A percentile compares a stretch with the other conserved stretches of the same genome.
Conservation (phyloP, 1,140 invertebrate genomes). For the Phthorimaea operculella region DNA sequence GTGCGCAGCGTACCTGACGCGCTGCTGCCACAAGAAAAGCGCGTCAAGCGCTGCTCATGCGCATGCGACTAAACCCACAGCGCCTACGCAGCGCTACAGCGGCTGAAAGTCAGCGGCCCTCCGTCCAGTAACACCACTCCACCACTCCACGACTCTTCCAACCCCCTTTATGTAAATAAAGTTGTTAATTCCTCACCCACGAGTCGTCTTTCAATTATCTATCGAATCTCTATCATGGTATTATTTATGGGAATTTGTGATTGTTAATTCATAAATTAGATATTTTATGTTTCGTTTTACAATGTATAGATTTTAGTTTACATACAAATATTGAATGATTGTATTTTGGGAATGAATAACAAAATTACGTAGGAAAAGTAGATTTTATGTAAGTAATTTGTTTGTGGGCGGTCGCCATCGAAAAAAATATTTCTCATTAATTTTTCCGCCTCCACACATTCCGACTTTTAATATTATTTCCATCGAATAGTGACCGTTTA, state of each 20-base stretch:
- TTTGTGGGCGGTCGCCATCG: not conserved
- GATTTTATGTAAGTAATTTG: not conserved
- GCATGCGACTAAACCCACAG: constrained; percentile 32
- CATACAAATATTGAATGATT: constrained; percentile 8
- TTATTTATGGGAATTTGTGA: constrained; percentile 30
- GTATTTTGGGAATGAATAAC: constrained; percentile 16
- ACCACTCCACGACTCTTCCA: constrained; percentile 32
- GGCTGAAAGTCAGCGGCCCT: constrained; percentile 16
- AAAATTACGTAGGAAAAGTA: not conserved
- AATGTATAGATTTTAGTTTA: constrained; percentile 14
- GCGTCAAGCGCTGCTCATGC: constrained; percentile 56
- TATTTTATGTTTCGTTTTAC: constrained; percentile 24
- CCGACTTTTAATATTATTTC: not conserved
- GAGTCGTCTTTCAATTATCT: constrained; percentile 28
- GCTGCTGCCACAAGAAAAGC: constrained; percentile 35
- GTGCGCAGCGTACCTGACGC: constrained; percentile 50
- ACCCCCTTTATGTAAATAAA: constrained; percentile 48
- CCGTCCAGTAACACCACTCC: constrained; percentile 36
- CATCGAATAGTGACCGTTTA: not conserved
- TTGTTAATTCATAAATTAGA: constrained; percentile 27
- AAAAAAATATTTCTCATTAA: not conserved
- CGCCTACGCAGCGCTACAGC: constrained; percentile 4
- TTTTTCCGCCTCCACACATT: not conserved
- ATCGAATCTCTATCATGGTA: constrained; percentile 19
- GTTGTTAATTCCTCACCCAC: constrained; percentile 27